A percentile compares a stretch with the other conserved stretches of the same genome.
phyloP scores from a whole-genome alignment of 2,888 invertebrate genomes.

The Timandra comae region DNA sequence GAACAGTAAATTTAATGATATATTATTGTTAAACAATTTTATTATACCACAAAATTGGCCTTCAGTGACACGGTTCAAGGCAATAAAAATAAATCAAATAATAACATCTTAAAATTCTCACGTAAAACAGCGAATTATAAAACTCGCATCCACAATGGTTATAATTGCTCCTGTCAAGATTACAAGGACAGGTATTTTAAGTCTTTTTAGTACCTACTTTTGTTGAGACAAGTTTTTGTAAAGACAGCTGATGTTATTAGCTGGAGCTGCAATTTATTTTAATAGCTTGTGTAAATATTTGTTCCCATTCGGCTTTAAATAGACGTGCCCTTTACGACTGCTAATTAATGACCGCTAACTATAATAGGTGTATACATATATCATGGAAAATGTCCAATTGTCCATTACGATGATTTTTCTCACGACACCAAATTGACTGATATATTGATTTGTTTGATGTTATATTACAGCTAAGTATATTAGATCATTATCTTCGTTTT shows the following conservation, averaged over 20 bases:
- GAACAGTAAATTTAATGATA: not conserved
- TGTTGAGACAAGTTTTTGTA: conserved; percentile 35
- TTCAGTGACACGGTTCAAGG: not conserved
- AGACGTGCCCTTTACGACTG: conserved; percentile 16
- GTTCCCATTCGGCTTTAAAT: conserved; percentile 27
- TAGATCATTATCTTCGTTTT: no score
- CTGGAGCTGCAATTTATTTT: conserved; percentile 40
- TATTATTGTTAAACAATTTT: not conserved
- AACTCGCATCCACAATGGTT: not conserved
- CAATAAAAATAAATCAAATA: conserved; percentile 1
- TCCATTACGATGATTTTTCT: no score
- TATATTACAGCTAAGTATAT: no score
- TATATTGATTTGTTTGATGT: no score
- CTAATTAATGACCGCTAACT: conserved; percentile 18
- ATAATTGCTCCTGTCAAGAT: not conserved
- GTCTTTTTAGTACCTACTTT: conserved; percentile 1
- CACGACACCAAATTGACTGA: no score
- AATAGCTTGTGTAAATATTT: conserved; percentile 43
- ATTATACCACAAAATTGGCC: not conserved
- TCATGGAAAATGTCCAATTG: not conserved
- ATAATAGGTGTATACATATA: not conserved
- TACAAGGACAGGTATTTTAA: not conserved
- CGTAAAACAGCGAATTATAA: conserved; percentile 1
- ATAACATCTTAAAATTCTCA: conserved; percentile 6
- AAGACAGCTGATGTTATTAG: conserved; percentile 40